Percentiles rank a stretch among this genome's conserved stretches.
Conservation (phyloP, 2,797 vertebrate genomes). For the Spinus olivaceus region DNA sequence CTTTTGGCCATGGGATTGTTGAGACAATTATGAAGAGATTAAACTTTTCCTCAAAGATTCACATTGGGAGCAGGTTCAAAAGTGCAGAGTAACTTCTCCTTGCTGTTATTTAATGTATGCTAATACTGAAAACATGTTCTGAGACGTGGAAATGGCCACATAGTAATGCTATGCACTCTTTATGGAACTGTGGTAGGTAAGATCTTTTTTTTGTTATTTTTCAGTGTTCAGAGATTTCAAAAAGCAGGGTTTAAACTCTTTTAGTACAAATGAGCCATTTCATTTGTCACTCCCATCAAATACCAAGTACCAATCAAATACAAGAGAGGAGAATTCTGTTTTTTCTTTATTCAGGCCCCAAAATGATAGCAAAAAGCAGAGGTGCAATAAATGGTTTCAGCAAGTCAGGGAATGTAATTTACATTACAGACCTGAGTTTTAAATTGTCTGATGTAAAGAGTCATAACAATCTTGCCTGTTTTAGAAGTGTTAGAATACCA, state of each 20-base stretch:
- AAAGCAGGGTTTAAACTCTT: not conserved
- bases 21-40: not conserved
- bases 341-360: not conserved
- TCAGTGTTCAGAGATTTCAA: not conserved
- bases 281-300: not conserved
- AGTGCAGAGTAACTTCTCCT: not conserved
- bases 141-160: not conserved
- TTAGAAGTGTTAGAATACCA: not conserved
- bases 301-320: not conserved
- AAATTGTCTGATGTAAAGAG: not conserved
- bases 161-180: not conserved
- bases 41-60: not conserved
- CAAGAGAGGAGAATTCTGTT: not conserved
- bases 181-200: not conserved
- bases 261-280: not conserved
- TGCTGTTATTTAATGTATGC: not conserved
- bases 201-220: not conserved
- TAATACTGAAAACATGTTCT: not conserved
- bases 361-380: not conserved
- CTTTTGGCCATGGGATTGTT: not conserved
- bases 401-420: not conserved
- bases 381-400: not conserved
- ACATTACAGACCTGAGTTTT: not conserved
- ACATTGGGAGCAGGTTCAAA: not conserved
- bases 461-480: not conserved